Conservation (phyloP, 1,140 invertebrate genomes). For the Trichogramma pretiosum region DNA sequence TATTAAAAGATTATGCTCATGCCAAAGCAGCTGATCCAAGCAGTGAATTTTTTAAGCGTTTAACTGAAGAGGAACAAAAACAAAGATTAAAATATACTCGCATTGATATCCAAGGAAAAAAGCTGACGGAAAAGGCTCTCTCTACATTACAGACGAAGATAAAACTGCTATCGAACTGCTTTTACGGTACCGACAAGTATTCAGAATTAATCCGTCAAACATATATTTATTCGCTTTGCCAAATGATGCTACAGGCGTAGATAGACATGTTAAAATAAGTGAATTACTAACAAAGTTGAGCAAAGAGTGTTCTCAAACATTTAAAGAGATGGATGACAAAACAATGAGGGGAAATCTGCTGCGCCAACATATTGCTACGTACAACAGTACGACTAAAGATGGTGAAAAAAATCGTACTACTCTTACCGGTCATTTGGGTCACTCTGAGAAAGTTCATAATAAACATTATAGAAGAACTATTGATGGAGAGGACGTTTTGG, state of each 20-base stretch:
- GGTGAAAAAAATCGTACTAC: too few species aligned
- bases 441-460: not conserved
- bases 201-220: not conserved
- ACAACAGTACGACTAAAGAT: not conserved
- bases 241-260: too few species aligned
- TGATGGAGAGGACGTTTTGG: not conserved
- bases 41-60: not conserved
- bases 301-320: not conserved
- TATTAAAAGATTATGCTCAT: not conserved
- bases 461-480: not conserved
- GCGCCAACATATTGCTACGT: not conserved
- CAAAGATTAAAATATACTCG: not conserved
- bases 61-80: not conserved
- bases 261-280: not conserved
- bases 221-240: not conserved
- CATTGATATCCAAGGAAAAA: not conserved
- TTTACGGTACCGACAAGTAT: not conserved
- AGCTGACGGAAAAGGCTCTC: not conserved
- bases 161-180: not conserved
- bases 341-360: not conserved
- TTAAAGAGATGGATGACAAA: not conserved
- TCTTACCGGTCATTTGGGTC: not conserved
- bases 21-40: not conserved
- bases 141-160: not conserved
- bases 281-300: not conserved